Evolutionary conservation across 2,113 vertebrate species (phyloP).

Genomic region (Aptenodytes patagonicus): DNA sequence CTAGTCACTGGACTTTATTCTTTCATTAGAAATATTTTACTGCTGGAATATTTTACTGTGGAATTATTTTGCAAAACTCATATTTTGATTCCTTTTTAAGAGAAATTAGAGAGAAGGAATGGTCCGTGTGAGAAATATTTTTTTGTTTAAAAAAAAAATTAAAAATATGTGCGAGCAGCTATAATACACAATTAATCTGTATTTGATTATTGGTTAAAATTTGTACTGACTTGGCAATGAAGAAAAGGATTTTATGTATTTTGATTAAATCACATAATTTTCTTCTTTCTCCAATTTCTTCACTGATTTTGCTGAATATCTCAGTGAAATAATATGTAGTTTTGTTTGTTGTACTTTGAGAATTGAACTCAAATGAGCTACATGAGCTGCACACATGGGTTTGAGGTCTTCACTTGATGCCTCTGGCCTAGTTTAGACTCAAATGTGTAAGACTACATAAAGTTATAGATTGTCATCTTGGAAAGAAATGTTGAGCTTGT

Average conservation of each 20-base stretch:
- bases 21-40: neutral
- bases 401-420: neutral
- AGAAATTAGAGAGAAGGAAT: neutral
- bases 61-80: neutral
- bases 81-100: neutral
- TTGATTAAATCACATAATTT: neutral
- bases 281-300: neutral
- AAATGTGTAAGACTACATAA: neutral
- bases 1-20: neutral
- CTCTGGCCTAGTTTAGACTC: neutral
- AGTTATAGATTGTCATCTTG: neutral
- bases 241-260: neutral
- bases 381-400: neutral
- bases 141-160: neutral
- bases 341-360: neutral
- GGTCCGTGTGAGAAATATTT: neutral
- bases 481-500: neutral
- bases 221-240: neutral
- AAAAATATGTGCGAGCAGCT: neutral
- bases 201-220: neutral
- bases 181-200: neutral
- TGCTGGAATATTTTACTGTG: neutral
- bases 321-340: neutral
- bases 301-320: neutral
- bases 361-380: neutral